Evolutionary conservation across 2,113 vertebrate species (phyloP).

Genomic region (Chaetodon trifascialis): DNA sequence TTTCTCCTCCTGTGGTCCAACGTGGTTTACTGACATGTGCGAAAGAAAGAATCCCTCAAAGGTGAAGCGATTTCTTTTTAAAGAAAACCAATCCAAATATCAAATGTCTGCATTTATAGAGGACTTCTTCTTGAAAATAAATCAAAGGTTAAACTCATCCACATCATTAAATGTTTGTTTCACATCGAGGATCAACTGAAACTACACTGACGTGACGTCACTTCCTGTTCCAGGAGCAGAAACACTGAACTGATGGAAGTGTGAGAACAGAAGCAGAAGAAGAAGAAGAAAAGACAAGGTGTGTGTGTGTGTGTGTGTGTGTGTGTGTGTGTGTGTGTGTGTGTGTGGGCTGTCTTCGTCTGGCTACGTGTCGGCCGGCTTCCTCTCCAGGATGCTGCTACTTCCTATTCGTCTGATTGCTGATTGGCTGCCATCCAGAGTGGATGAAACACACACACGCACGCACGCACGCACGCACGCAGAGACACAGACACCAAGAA

Average conservation of each 20-base stretch:
- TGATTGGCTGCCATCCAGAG: constrained; percentile 72
- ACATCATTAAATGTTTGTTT: too few species aligned
- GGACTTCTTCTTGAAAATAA: too few species aligned
- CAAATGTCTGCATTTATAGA: too few species aligned
- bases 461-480: constrained; percentile 16
- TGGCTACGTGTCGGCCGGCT: constrained; percentile 57
- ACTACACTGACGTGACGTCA: too few species aligned
- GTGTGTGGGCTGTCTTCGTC: constrained; percentile 14
- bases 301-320: constrained; percentile 1
- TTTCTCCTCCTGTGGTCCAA: not conserved
- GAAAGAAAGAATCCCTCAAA: too few species aligned
- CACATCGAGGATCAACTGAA: too few species aligned
- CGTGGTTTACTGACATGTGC: not conserved
- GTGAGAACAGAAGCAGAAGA: not conserved
- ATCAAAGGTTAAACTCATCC: too few species aligned
- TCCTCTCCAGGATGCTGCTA: constrained; percentile 62
- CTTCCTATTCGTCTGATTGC: constrained; percentile 71
- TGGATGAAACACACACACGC: constrained; percentile 30
- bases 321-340: not conserved
- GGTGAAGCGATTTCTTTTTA: too few species aligned
- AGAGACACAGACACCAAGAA: constrained; percentile 55
- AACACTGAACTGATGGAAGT: too few species aligned
- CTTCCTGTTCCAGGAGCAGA: too few species aligned
- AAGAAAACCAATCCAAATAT: too few species aligned
- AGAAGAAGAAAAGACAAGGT: not conserved